Evolutionary conservation across 2,113 vertebrate species (phyloP).

Genomic region (Heloderma charlesbogerti): DNA sequence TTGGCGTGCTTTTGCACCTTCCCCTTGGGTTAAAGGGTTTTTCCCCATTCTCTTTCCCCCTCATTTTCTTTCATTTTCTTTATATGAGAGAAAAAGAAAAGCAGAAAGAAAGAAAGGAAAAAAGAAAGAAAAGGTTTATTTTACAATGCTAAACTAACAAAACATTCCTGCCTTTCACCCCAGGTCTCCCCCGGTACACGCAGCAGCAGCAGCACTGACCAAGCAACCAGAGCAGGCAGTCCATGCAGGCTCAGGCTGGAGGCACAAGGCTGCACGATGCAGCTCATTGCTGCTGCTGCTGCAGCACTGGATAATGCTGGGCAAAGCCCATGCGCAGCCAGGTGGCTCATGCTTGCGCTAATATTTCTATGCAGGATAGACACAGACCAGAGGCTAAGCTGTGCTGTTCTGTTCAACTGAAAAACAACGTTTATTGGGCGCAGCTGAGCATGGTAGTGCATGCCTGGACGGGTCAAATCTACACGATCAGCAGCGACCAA

Average conservation of each 20-base stretch:
- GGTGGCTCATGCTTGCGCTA: neutral
- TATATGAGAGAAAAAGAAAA: neutral
- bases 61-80: neutral
- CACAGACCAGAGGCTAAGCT: neutral
- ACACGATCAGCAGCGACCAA: neutral
- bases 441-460: neutral
- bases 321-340: neutral
- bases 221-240: neutral
- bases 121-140: neutral
- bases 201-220: neutral
- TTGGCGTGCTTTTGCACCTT: neutral
- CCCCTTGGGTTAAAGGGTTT: neutral
- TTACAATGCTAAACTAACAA: neutral
- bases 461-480: neutral
- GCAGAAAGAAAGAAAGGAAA: neutral
- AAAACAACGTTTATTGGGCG: neutral
- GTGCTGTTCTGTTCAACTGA: neutral
- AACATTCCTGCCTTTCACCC: neutral
- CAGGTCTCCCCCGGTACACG: neutral
- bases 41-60: neutral
- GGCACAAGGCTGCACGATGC: neutral
- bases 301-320: neutral
- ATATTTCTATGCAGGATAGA: neutral
- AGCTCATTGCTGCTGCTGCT: conserved; percentile 17
- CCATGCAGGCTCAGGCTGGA: conserved; percentile 5